Conservation (phyloP, 2,113 vertebrate species). For the Anhinga anhinga region DNA sequence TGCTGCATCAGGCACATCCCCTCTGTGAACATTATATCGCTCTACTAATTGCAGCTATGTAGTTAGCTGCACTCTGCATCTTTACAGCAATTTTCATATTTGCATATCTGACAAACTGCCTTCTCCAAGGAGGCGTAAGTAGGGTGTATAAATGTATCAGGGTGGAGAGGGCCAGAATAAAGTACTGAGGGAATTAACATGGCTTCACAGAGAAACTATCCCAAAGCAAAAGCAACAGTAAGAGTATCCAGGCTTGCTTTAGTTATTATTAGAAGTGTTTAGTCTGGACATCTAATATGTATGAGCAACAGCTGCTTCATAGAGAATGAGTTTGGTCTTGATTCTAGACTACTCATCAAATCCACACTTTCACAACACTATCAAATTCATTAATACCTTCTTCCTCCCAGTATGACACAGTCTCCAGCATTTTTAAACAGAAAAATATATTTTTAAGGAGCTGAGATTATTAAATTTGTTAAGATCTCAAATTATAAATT, state of each 20-base stretch:
- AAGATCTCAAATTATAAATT: neutral
- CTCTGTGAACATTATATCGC: neutral
- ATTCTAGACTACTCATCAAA: neutral
- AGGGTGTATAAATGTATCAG: neutral
- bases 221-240: neutral
- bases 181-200: neutral
- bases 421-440: neutral
- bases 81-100: neutral
- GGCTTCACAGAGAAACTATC: neutral
- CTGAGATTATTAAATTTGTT: neutral
- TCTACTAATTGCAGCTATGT: neutral
- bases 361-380: neutral
- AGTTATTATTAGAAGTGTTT: neutral
- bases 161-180: neutral
- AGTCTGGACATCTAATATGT: neutral
- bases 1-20: neutral
- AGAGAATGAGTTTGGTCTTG: neutral
- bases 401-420: neutral
- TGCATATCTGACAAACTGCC: neutral
- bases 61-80: neutral
- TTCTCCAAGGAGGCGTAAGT: neutral
- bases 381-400: neutral
- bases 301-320: neutral
- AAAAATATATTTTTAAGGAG: neutral
- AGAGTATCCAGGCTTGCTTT: neutral